These are phyloP conservation scores for Fregata magnificens DNA, from an alignment of 2,113 vertebrate genomes.

Conservation along the genomic window DNA sequence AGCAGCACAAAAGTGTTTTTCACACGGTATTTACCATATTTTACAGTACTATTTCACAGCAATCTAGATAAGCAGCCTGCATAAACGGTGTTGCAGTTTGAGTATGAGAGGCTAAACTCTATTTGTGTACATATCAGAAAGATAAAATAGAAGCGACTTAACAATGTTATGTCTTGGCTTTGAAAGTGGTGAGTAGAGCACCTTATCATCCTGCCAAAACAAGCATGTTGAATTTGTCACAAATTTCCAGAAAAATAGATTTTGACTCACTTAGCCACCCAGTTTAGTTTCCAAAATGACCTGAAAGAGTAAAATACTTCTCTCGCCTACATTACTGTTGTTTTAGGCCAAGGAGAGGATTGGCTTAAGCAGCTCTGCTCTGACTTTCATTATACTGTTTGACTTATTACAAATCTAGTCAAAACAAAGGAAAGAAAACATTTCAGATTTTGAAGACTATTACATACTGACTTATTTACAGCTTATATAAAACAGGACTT, in stretches of 20 bases:
- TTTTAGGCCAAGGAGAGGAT: neutral
- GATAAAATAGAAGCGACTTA: neutral
- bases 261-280: neutral
- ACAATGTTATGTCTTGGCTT: neutral
- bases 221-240: neutral
- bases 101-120: neutral
- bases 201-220: neutral
- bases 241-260: neutral
- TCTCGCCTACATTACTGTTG: neutral
- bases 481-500: neutral
- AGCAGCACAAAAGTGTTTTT: neutral
- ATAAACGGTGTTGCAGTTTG: neutral
- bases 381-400: conserved; percentile 1
- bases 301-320: neutral
- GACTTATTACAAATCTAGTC: conserved; percentile 1
- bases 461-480: neutral
- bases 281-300: conserved; percentile 2
- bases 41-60: neutral
- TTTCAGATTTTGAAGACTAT: neutral
- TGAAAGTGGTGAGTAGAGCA: neutral
- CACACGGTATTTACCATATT: neutral
- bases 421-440: conserved; percentile 56
- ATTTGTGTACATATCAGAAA: neutral
- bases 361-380: neutral
- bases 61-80: neutral